phyloP scores from a whole-genome alignment of 1,140 invertebrate genomes.

The Drosophila leontia region DNA sequence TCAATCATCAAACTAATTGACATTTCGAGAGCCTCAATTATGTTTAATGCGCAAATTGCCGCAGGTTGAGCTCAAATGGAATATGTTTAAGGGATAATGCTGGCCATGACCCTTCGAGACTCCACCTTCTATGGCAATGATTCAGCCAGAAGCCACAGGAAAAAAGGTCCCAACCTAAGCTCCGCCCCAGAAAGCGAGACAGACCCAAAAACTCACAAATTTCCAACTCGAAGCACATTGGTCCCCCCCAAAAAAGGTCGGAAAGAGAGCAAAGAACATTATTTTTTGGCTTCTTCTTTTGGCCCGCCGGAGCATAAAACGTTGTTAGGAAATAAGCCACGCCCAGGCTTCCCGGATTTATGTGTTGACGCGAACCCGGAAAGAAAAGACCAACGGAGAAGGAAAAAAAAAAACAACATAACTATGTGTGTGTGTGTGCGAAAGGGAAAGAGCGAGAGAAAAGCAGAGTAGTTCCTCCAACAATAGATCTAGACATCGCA shows the following conservation, averaged over 20 bases:
- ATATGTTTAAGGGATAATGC: conserved; percentile 18
- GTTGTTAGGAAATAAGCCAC: conserved; percentile 73
- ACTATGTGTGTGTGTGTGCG: conserved; percentile 39
- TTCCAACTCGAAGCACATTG: conserved; percentile 44
- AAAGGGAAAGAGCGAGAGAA: conserved; percentile 34
- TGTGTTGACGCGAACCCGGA: conserved; percentile 69
- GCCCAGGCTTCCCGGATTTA: conserved; percentile 65
- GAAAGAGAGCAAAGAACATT: conserved; percentile 53
- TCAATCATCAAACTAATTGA: conserved; percentile 55
- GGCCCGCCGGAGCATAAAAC: conserved; percentile 52
- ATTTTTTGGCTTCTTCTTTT: conserved; percentile 59
- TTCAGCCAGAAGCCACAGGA: conserved; percentile 50
- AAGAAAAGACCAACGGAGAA: conserved; percentile 38
- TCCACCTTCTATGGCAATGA: conserved; percentile 58
- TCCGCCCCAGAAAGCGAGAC: conserved; percentile 63
- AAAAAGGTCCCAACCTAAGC: conserved; percentile 60
- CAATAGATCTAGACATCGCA: conserved; percentile 70
- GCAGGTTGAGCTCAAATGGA: conserved; percentile 28
- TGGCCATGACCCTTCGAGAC: conserved; percentile 37
- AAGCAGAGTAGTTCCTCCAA: conserved; percentile 61
- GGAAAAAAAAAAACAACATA: conserved; percentile 60
- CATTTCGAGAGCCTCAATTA: conserved; percentile 47
- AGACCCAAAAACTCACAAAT: conserved; percentile 47
- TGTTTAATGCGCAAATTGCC: conserved; percentile 57
- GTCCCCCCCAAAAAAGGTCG: conserved; percentile 32